phyloP scores from a whole-genome alignment of 2,113 vertebrate species.

The Antechinus flavipes region DNA sequence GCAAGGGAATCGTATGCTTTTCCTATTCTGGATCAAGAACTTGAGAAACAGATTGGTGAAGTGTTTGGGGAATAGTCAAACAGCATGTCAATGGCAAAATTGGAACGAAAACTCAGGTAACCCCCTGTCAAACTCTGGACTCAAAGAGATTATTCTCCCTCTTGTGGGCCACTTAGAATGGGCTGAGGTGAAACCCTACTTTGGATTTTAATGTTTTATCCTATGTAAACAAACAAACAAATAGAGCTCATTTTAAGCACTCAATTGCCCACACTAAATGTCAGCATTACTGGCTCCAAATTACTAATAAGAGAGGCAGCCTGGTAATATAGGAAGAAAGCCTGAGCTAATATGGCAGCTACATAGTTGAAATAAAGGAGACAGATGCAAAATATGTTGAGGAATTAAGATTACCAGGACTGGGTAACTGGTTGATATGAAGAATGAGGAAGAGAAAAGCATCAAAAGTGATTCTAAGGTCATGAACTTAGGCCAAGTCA shows the following conservation, averaged over 20 bases:
- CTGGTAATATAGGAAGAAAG: constrained; percentile 1
- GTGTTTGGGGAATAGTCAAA: not conserved
- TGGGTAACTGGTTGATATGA: not conserved
- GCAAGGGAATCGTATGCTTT: not conserved
- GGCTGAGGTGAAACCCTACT: not conserved
- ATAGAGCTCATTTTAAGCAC: constrained; percentile 38
- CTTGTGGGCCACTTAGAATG: constrained; percentile 16
- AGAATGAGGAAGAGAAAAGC: not conserved
- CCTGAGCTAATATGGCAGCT: not conserved
- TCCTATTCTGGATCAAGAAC: not conserved
- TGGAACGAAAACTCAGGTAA: not conserved
- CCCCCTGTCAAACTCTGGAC: constrained; percentile 12
- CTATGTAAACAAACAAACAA: not conserved
- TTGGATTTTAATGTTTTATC: not conserved
- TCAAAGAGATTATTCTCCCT: constrained; percentile 14
- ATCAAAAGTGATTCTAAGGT: not conserved
- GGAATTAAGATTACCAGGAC: not conserved
- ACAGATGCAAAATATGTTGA: not conserved
- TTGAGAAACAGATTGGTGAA: constrained; percentile 22
- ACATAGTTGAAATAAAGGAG: not conserved
- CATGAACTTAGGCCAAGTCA: not conserved
- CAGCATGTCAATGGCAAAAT: not conserved
- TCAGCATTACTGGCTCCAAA: constrained; percentile 18
- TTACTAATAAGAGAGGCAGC: constrained; percentile 26
- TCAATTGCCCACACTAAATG: constrained; percentile 40